Conservation (phyloP, 2,797 vertebrate genomes). For the Chaetophractus vellerosus region DNA sequence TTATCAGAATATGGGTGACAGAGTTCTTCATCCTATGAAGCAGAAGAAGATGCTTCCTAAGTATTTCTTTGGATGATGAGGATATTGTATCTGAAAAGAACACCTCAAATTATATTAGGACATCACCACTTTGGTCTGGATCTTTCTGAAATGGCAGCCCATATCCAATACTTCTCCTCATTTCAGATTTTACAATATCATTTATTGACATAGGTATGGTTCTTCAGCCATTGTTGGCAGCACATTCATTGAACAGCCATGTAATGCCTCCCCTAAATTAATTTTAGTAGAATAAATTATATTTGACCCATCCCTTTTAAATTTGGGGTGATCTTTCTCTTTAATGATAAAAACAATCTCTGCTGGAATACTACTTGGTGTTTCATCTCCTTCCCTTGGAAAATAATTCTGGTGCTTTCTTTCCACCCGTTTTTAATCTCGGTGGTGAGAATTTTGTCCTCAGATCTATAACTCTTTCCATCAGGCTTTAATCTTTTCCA, state of each 20-base stretch:
- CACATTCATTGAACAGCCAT: slow-evolving; percentile 97
- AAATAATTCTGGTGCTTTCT: slow-evolving; percentile 99
- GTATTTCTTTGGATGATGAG: slow-evolving; percentile 96
- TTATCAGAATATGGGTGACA: slow-evolving; percentile 86
- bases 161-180: slow-evolving; percentile 97
- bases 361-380: slow-evolving; percentile 95
- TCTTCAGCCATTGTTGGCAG: slow-evolving; percentile 96
- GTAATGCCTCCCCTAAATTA: slow-evolving; percentile 98
- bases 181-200: slow-evolving; percentile 98
- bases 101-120: slow-evolving; percentile 99
- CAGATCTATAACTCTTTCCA: slow-evolving; percentile 95
- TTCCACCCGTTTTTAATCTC: slow-evolving; percentile 99
- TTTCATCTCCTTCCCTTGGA: slow-evolving; percentile 98
- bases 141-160: slow-evolving; percentile 98
- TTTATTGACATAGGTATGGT: slow-evolving; percentile 98
- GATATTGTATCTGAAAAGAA: slow-evolving; percentile 97
- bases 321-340: slow-evolving; percentile 98
- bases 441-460: slow-evolving; percentile 99
- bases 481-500: slow-evolving; percentile 97
- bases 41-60: slow-evolving; percentile 97
- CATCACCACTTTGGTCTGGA: slow-evolving; percentile 97
- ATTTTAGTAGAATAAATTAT: slow-evolving; percentile 97
- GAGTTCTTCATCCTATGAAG: slow-evolving; percentile 90
- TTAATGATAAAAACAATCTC: slow-evolving; percentile 99
- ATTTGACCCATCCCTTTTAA: slow-evolving; percentile 98